Evolutionary conservation across 2,113 vertebrate species (phyloP), one percentile per base, ranked within the genome.

Genomic region (Telmatochromis sp.): DNA sequence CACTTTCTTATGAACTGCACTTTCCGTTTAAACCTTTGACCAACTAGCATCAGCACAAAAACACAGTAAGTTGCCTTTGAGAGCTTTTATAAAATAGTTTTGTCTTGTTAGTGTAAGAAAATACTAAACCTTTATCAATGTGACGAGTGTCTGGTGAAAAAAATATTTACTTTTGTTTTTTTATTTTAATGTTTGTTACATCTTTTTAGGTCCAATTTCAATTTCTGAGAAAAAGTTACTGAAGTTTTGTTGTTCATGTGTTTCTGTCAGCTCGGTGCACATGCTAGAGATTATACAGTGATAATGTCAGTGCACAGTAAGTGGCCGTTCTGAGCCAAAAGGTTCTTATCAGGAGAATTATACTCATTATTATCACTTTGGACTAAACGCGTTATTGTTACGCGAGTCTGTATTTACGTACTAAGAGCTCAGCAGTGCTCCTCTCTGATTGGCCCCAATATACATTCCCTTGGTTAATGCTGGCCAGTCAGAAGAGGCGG

Each of bases 401-500:
- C 1, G 19, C 0, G 14, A 73, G 80, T 73, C 7, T 14, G 55
- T 68, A 47, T 81, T 82, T 87, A 11, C 81, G 54, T 79, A 86
- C 86, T 51, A 0, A 83, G 73, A 8, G 28, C 80, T 86, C 5
- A 21, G 31, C 26, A 10, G 68, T 45, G 21, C 2, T 82, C 28
- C 13, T 85, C 35, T 51, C 73, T 57, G 84, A 87, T 89, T 91
- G 89, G 82, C 60, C 15, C 10, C 5, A 28, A 35, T 37, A 83
- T 78, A 37, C 92, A 90, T 92, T 93, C 88, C 91, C 81, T 45
- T 75, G 53, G 85, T 51, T 47, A 81, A 78, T 31, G 28, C 7
- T 12, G 19, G 51, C 89, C 75, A 86, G 53, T 91, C 83, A 55
- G 84, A 57, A 83, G 35, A 78, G 7, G 21, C 47, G 11, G 68